Evolutionary conservation across 2,888 invertebrate genomes (phyloP).

Genomic region (Plagiodera versicolora): DNA sequence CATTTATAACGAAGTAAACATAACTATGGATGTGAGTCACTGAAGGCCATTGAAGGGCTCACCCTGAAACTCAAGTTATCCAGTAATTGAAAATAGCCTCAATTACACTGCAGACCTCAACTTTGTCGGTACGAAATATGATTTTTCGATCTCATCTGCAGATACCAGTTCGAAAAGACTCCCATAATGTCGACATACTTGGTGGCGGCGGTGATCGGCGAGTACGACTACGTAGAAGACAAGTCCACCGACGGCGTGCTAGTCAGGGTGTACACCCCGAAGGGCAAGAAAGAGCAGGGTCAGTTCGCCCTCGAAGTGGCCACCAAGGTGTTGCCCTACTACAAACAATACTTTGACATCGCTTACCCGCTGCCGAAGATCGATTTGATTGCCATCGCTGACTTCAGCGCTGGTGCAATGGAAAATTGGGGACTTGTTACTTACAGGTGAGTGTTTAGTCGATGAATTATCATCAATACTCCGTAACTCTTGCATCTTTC

Average conservation of each 20-base stretch:
- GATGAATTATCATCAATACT: neutral
- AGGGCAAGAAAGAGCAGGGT: constrained; percentile 90
- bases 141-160: no score
- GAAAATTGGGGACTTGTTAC: constrained; percentile 97
- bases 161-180: constrained; percentile 73
- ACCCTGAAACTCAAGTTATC: no score
- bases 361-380: constrained; percentile 95
- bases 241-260: constrained; percentile 79
- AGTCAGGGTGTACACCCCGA: constrained; percentile 83
- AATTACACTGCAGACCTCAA: no score
- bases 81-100: no score
- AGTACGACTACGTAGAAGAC: constrained; percentile 91
- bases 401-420: constrained; percentile 96
- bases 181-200: constrained; percentile 96
- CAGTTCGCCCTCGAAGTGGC: constrained; percentile 90
- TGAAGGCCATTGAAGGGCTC: no score
- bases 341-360: constrained; percentile 92
- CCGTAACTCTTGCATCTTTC: no score
- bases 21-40: no score
- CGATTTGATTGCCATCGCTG: constrained; percentile 94
- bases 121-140: neutral
- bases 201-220: constrained; percentile 91
- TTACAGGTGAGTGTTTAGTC: constrained; percentile 57
- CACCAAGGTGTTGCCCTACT: constrained; percentile 89
- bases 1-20: no score